Percentiles rank a stretch among this genome's conserved stretches.
These are phyloP conservation scores for Holacanthus passer DNA, from an alignment of 2,113 vertebrate genomes.

Conservation along the genomic window DNA sequence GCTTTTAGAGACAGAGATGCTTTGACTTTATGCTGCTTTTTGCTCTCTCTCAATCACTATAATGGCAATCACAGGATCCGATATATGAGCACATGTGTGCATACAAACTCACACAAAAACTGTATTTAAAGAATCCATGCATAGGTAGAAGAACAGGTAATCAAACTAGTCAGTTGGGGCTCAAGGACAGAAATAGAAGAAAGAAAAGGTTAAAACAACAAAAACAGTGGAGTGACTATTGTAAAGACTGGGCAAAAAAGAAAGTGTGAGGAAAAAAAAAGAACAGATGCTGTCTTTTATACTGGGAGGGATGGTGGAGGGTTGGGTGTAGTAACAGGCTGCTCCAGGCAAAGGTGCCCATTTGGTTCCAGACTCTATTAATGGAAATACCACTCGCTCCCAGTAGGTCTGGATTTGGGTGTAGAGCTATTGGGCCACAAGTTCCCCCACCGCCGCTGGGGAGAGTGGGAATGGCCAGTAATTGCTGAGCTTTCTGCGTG, in stretches of 20 bases:
- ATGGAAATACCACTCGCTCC: constrained; percentile 68
- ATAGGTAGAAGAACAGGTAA: constrained; percentile 16
- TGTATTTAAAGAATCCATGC: not conserved
- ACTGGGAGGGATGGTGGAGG: not conserved
- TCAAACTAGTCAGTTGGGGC: not conserved
- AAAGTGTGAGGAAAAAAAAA: not conserved
- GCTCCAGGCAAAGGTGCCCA: constrained; percentile 52
- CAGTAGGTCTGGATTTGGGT: constrained; percentile 50
- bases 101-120: not conserved
- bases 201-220: not conserved
- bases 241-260: not conserved
- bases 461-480: constrained; percentile 27
- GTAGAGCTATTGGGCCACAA: constrained; percentile 34
- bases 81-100: not conserved
- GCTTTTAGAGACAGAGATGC: constrained; percentile 24
- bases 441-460: constrained; percentile 1
- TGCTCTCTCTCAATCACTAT: not conserved
- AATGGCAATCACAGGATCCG: constrained; percentile 3
- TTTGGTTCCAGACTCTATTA: constrained; percentile 66
- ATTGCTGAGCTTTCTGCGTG: constrained; percentile 45
- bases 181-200: not conserved
- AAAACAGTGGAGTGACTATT: not conserved
- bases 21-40: constrained; percentile 22
- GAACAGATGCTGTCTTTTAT: not conserved
- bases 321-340: constrained; percentile 6